phyloP scores from a whole-genome alignment of 2,888 invertebrate genomes.

The Napeogenes inachia region DNA sequence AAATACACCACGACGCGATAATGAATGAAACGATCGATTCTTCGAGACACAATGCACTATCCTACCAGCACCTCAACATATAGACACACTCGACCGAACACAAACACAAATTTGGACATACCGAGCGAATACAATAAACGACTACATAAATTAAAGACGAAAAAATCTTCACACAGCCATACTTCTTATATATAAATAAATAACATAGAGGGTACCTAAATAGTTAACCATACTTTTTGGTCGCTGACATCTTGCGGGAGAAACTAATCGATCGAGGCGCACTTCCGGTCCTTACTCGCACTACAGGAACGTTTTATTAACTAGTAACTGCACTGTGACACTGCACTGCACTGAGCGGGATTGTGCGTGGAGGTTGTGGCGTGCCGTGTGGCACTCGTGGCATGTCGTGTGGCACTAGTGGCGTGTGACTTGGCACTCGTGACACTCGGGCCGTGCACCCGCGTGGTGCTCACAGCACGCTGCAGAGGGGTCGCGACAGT shows the following conservation, averaged over 20 bases:
- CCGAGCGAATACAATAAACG: conserved; percentile 25
- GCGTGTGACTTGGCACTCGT: not conserved
- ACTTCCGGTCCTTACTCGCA: conserved; percentile 39
- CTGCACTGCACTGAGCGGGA: no score
- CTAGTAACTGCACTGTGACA: no score
- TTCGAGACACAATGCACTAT: conserved; percentile 31
- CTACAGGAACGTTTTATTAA: conserved; percentile 38
- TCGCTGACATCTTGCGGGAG: conserved; percentile 50
- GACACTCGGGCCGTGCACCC: not conserved
- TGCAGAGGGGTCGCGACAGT: conserved; percentile 53
- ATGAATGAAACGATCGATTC: conserved; percentile 19
- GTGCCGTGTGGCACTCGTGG: not conserved
- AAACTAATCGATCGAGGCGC: conserved; percentile 20
- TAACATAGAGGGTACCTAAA: conserved; percentile 49
- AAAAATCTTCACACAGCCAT: conserved; percentile 73
- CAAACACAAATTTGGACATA: not conserved
- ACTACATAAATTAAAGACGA: conserved; percentile 59
- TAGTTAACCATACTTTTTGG: conserved; percentile 66
- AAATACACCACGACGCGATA: conserved; percentile 21
- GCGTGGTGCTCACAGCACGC: conserved; percentile 46
- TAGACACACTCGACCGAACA: conserved; percentile 4
- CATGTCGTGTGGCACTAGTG: not conserved
- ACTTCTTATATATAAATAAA: conserved; percentile 66
- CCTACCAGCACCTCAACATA: conserved; percentile 62
- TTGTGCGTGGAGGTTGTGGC: no score